phyloP scores from a whole-genome alignment of 2,113 vertebrate genomes.

The Pterocles orientalis region DNA sequence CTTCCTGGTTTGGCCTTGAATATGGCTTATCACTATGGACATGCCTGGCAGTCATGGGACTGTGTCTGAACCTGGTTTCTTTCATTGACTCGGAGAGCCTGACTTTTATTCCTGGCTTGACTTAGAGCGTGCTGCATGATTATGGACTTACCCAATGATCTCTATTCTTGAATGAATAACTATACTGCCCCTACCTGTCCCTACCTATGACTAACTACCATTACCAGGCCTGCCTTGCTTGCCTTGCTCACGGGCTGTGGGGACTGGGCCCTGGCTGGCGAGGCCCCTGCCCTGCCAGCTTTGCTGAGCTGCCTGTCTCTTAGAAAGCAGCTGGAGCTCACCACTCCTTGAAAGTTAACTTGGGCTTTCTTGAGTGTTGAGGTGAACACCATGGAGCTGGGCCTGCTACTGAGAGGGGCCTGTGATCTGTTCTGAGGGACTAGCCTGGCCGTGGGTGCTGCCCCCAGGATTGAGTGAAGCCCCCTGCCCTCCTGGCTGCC shows the following conservation, averaged over 20 bases:
- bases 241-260: background rate
- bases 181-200: background rate
- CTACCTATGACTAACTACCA: background rate
- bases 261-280: background rate
- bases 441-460: background rate
- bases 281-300: background rate
- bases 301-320: background rate
- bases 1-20: background rate
- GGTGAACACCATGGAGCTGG: background rate
- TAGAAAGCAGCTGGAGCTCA: background rate
- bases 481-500: background rate
- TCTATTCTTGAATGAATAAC: background rate
- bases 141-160: background rate
- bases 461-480: background rate
- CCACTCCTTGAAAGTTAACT: background rate
- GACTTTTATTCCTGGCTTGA: background rate
- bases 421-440: background rate
- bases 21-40: background rate
- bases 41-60: background rate
- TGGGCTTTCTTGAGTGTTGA: background rate
- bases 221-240: background rate
- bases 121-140: background rate
- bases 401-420: background rate
- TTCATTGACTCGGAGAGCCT: background rate
- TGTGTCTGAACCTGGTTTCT: background rate